Evolutionary conservation across 2,113 vertebrate species (phyloP).

Genomic region (Hystrix cristata): DNA sequence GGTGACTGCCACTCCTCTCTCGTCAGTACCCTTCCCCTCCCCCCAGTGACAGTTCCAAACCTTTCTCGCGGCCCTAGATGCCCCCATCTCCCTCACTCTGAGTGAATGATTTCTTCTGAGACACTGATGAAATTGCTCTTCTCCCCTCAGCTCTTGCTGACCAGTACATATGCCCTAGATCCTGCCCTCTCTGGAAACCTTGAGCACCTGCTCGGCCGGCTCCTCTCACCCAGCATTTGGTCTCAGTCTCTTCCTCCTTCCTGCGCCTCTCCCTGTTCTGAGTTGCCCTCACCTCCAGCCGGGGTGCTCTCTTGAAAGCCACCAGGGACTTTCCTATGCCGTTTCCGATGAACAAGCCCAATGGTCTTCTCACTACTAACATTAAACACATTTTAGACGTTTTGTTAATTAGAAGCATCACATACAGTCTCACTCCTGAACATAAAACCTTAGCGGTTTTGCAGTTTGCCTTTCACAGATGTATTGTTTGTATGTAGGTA

Average conservation of each 20-base stretch:
- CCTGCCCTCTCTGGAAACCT: background rate
- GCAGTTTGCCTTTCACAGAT: background rate
- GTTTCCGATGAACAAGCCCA: background rate
- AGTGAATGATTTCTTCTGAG: background rate
- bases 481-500: background rate
- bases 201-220: background rate
- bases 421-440: background rate
- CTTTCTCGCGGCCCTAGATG: background rate
- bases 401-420: background rate
- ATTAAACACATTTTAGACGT: constrained; percentile 4
- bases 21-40: background rate
- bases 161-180: background rate
- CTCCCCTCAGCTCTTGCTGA: background rate
- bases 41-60: background rate
- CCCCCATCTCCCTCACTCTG: background rate
- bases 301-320: background rate
- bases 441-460: background rate
- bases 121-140: background rate
- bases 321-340: background rate
- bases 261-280: background rate
- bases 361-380: background rate
- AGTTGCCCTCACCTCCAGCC: background rate
- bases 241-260: background rate
- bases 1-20: background rate
- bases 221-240: background rate